Conservation (phyloP, 2,888 invertebrate species). For the Schizotus pectinicornis region DNA sequence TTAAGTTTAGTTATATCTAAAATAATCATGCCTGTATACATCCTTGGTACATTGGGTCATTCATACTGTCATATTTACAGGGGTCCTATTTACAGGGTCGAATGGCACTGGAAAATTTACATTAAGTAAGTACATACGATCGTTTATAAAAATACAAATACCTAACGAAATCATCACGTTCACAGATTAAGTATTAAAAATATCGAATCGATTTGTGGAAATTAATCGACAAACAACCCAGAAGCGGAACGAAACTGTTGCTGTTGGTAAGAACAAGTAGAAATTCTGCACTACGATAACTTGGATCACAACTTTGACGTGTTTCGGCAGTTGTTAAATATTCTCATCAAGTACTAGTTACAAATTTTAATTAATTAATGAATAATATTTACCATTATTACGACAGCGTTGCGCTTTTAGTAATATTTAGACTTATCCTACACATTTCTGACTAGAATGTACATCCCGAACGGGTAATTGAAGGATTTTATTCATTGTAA, state of each 20-base stretch:
- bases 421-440: slow-evolving; percentile 36
- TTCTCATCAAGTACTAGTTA: slow-evolving; percentile 30
- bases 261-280: not conserved
- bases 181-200: slow-evolving; percentile 11
- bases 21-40: slow-evolving; percentile 56
- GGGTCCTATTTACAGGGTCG: slow-evolving; percentile 40
- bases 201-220: not conserved
- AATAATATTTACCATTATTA: slow-evolving; percentile 26
- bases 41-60: slow-evolving; percentile 49
- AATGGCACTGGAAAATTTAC: slow-evolving; percentile 48
- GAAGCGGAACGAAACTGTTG: no score
- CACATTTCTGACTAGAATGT: slow-evolving; percentile 45
- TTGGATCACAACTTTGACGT: slow-evolving; percentile 46
- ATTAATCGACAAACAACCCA: not conserved
- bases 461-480: slow-evolving; percentile 44
- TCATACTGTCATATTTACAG: slow-evolving; percentile 27
- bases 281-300: slow-evolving; percentile 10
- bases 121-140: slow-evolving; percentile 32
- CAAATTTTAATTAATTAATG: slow-evolving; percentile 33
- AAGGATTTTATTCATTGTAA: slow-evolving; percentile 50
- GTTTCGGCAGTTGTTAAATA: slow-evolving; percentile 38
- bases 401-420: slow-evolving; percentile 28
- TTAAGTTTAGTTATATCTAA: slow-evolving; percentile 46
- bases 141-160: slow-evolving; percentile 39
- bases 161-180: slow-evolving; percentile 25